These are phyloP conservation scores for Siphamia tubifer DNA, from an alignment of 2,113 vertebrate genomes.

Conservation along the genomic window DNA sequence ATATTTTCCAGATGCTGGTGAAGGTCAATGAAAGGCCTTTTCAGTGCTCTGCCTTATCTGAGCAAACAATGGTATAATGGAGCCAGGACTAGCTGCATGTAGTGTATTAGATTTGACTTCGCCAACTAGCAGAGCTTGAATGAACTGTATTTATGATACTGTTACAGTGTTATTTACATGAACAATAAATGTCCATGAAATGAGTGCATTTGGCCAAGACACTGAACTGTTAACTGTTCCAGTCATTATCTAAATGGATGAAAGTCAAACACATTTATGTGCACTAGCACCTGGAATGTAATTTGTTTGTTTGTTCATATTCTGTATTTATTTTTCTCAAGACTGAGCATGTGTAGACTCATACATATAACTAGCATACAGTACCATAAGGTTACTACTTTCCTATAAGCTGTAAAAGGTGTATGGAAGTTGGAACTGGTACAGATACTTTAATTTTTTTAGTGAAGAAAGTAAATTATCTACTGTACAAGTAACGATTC, in stretches of 20 bases:
- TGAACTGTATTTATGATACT: neutral
- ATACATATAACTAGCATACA: neutral
- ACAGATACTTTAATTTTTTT: no score
- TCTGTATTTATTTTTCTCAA: no score
- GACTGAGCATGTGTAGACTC: no score
- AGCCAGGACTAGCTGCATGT: neutral
- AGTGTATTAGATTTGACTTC: neutral
- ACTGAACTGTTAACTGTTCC: neutral
- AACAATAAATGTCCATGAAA: neutral
- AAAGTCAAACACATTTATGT: no score
- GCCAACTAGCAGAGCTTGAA: neutral
- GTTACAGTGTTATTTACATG: neutral
- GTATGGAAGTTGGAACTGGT: no score
- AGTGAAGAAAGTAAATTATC: no score
- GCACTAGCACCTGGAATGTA: no score
- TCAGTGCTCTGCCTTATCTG: neutral
- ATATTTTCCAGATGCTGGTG: constrained; percentile 18
- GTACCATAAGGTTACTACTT: no score
- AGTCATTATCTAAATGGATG: no score
- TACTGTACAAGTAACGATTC: no score
- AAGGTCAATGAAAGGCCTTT: neutral
- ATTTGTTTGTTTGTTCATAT: no score
- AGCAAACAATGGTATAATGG: constrained; percentile 16
- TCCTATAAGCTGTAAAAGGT: no score
- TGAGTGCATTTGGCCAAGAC: neutral